Percentiles rank a stretch among this genome's conserved stretches.
phyloP scores from a whole-genome alignment of 2,797 vertebrate genomes.

The Anolis apletophallus region DNA sequence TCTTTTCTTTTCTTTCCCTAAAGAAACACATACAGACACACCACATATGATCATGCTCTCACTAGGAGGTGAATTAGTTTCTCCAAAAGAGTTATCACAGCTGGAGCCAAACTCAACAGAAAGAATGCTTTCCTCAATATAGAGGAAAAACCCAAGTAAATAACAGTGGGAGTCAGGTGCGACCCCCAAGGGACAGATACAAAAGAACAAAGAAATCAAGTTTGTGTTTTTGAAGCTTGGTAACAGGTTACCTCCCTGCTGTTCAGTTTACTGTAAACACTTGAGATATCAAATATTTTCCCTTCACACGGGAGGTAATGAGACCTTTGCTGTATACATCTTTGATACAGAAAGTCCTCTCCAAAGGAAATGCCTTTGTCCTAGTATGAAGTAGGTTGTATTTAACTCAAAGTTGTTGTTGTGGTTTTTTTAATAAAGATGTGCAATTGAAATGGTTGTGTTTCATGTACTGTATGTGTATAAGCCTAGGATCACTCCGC shows the following conservation, averaged over 20 bases:
- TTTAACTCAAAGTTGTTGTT: not conserved
- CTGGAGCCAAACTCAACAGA: not conserved
- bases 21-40: constrained; percentile 41
- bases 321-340: not conserved
- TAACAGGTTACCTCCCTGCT: not conserved
- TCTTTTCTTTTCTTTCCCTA: too few species aligned
- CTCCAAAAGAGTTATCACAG: constrained; percentile 10
- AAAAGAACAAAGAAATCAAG: not conserved
- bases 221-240: not conserved
- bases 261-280: constrained; percentile 21
- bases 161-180: not conserved
- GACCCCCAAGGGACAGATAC: not conserved
- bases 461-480: not conserved
- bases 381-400: not conserved
- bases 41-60: constrained; percentile 9
- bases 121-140: constrained; percentile 18
- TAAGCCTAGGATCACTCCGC: not conserved
- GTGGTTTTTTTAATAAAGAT: not conserved
- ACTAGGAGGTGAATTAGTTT: constrained; percentile 5
- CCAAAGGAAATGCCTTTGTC: not conserved
- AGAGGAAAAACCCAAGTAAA: not conserved
- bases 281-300: constrained; percentile 14
- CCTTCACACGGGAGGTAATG: accelerated
- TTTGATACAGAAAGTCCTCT: not conserved
- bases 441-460: not conserved